These are phyloP conservation scores for Pseudopodoces humilis DNA, from an alignment of 2,113 vertebrate genomes.

Conservation along the genomic window DNA sequence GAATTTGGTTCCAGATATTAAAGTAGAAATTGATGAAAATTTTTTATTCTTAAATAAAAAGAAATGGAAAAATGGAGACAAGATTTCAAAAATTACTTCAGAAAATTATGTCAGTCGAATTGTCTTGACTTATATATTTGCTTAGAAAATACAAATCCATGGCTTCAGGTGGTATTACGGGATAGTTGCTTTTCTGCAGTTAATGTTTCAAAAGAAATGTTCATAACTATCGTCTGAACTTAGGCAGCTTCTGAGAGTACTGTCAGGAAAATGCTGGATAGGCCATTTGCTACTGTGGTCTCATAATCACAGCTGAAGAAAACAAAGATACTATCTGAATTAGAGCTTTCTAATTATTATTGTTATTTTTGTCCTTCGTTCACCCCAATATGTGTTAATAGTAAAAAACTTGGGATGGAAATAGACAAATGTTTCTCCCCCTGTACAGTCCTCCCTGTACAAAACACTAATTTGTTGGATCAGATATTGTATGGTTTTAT, in stretches of 20 bases:
- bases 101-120: neutral
- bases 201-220: conserved; percentile 24
- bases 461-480: neutral
- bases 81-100: neutral
- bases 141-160: conserved; percentile 14
- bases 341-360: neutral
- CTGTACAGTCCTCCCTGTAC: too few relatives aligned
- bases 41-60: neutral
- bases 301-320: neutral
- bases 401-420: neutral
- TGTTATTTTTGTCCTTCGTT: neutral
- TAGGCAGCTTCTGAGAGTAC: neutral
- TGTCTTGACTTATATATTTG: neutral
- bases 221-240: conserved; percentile 12
- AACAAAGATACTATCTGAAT: neutral
- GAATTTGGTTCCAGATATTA: neutral
- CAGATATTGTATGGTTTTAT: neutral
- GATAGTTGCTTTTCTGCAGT: conserved; percentile 33
- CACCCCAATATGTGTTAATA: neutral
- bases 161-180: neutral
- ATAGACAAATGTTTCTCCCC: neutral
- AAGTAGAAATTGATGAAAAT: neutral
- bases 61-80: neutral
- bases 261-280: conserved; percentile 2
- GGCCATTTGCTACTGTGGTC: conserved; percentile 19